Conservation (phyloP, 2,888 invertebrate species). For the Diarsia dahlii region DNA sequence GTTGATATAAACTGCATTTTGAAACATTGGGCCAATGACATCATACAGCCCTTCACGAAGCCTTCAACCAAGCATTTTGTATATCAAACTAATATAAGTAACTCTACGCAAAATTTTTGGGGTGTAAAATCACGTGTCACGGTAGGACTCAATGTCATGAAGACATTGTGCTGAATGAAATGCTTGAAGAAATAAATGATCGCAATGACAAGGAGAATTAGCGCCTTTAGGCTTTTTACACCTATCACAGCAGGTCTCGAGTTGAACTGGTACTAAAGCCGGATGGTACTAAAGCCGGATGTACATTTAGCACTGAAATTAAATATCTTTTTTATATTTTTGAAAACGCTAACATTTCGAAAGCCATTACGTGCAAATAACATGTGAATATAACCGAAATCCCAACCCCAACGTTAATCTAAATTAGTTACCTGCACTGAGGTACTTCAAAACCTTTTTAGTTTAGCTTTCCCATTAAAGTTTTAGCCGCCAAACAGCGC, state of each 20-base stretch:
- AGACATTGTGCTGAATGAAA: no score
- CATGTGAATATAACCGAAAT: conserved; percentile 3
- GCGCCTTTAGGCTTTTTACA: no score
- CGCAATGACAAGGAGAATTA: no score
- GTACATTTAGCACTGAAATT: neutral
- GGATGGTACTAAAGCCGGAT: neutral
- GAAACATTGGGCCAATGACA: neutral
- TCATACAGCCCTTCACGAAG: neutral
- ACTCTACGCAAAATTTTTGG: no score
- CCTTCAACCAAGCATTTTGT: no score
- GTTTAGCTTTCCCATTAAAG: conserved; percentile 29
- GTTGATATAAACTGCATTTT: neutral
- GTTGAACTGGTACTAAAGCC: neutral
- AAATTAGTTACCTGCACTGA: conserved; percentile 14
- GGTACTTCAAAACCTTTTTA: conserved; percentile 25
- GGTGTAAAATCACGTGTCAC: no score
- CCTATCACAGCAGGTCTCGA: no score
- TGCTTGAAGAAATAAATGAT: no score
- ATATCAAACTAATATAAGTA: no score
- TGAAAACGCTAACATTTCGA: neutral
- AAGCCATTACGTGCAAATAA: neutral
- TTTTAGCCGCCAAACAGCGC: conserved; percentile 33
- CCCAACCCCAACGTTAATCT: conserved; percentile 10
- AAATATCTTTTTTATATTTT: neutral
- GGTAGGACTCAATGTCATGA: no score